These are phyloP conservation scores for Mus spicilegus DNA, from an alignment of 2,113 vertebrate species.

Conservation along the genomic window DNA sequence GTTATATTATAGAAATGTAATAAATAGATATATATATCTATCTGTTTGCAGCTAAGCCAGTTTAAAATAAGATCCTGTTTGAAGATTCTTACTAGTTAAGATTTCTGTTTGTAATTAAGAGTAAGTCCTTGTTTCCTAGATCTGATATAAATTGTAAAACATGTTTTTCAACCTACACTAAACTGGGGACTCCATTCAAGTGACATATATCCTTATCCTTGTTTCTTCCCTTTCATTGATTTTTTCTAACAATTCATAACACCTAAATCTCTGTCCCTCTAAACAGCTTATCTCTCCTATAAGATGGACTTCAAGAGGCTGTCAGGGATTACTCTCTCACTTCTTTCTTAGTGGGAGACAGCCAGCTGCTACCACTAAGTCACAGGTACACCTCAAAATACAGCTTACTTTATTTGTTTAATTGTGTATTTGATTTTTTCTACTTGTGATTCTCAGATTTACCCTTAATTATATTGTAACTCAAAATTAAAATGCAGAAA, in stretches of 20 bases:
- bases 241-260: not conserved
- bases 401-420: not conserved
- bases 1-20: not conserved
- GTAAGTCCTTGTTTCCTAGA: not conserved
- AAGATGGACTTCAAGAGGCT: not conserved
- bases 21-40: too few relatives aligned
- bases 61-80: not conserved
- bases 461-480: not conserved
- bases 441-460: not conserved
- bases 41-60: not conserved
- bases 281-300: not conserved
- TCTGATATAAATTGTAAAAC: not conserved
- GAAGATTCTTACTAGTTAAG: not conserved
- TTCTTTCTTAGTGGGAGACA: not conserved
- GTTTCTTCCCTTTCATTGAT: not conserved
- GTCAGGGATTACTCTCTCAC: not conserved
- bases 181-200: not conserved
- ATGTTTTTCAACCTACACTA: not conserved
- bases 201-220: not conserved
- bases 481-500: not conserved
- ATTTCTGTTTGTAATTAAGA: not conserved
- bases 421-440: not conserved
- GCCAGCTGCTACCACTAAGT: not conserved
- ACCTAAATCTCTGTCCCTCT: not conserved
- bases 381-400: not conserved